Conservation (phyloP, 1,140 invertebrate species). For the Fopius arisanus region DNA sequence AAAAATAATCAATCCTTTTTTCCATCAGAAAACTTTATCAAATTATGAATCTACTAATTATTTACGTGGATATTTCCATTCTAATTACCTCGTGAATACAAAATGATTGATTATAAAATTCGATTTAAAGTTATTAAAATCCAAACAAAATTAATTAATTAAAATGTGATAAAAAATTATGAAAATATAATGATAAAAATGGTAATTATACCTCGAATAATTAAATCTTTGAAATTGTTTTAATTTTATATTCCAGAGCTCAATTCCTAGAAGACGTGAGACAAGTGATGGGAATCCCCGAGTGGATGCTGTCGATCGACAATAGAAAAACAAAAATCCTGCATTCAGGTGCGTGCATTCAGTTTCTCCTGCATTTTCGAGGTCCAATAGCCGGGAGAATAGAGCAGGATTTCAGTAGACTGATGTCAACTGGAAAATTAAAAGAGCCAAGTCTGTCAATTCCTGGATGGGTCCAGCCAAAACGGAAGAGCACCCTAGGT, state of each 20-base stretch:
- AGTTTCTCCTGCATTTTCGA: slow-evolving; percentile 88
- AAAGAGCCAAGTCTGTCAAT: slow-evolving; percentile 79
- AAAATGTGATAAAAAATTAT: too few relatives aligned
- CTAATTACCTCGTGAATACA: too few relatives aligned
- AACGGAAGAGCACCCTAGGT: slow-evolving; percentile 74
- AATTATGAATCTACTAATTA: too few relatives aligned
- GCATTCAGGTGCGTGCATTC: slow-evolving; percentile 83
- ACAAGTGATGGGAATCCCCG: slow-evolving; percentile 83
- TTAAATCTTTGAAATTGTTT: background rate
- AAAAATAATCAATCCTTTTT: too few relatives aligned
- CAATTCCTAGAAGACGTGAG: slow-evolving; percentile 87
- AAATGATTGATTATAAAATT: too few relatives aligned
- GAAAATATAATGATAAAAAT: too few relatives aligned
- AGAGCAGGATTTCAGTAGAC: slow-evolving; percentile 79
- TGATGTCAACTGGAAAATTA: slow-evolving; percentile 77
- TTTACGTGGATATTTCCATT: too few relatives aligned
- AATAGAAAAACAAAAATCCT: slow-evolving; percentile 79
- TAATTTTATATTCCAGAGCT: slow-evolving; percentile 65
- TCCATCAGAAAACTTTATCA: too few relatives aligned
- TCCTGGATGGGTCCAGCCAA: slow-evolving; percentile 76
- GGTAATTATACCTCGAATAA: background rate
- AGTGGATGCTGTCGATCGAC: slow-evolving; percentile 90
- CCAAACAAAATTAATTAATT: too few relatives aligned
- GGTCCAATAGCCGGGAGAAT: slow-evolving; percentile 79
- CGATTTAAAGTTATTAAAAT: too few relatives aligned